Evolutionary conservation across 1,140 invertebrate genomes (phyloP), one percentile per base, ranked within the genome.

Genomic region (Scaptomyza graminum): DNA sequence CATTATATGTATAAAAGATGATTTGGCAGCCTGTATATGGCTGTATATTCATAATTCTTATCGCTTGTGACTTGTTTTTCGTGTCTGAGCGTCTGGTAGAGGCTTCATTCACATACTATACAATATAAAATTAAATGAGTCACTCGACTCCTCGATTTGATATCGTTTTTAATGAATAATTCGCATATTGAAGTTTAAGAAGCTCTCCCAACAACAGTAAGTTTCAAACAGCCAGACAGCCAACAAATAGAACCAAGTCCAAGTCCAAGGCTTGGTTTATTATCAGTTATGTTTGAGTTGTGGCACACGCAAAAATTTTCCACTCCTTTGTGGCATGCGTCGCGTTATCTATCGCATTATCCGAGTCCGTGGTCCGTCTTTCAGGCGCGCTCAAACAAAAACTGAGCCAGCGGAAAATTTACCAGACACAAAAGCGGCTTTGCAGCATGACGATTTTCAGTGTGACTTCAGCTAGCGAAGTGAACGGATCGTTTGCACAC

Each of bases 361-460:
- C 50, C 41, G 39, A 55, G 57, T 61, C 60, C 37, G 15, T 50
- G 47, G 55, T 52, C 46, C 39, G 57, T 63, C 18, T 69, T 59
- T 56, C 34, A 57, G 51, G 34, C 37, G 43, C 64, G 59, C 46
- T 59, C 28, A 13, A 59, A 51, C 44, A 64, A 34, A 77, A 85
- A 70, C 51, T 64, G 74, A 85, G 69, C 82, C 83, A 85, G 74
- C 52, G 79, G 79, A 88, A 85, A 81, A 72, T 75, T 83, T 69
- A 54, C 34, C 62, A 61, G 63, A 82, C 70, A 31, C 66, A 54
- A 81, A 75, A 78, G 66, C 66, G 63, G 79, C 66, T 69, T 43
- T 60, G 22, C 51, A 65, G 11, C 46, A 56, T 16, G 16, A 67
- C 16, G 8, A 12, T n/a, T 51, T 79, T 82, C 64, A 88, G 83